phyloP scores from a whole-genome alignment of 2,797 vertebrate species.

The Gallinago solitaria region DNA sequence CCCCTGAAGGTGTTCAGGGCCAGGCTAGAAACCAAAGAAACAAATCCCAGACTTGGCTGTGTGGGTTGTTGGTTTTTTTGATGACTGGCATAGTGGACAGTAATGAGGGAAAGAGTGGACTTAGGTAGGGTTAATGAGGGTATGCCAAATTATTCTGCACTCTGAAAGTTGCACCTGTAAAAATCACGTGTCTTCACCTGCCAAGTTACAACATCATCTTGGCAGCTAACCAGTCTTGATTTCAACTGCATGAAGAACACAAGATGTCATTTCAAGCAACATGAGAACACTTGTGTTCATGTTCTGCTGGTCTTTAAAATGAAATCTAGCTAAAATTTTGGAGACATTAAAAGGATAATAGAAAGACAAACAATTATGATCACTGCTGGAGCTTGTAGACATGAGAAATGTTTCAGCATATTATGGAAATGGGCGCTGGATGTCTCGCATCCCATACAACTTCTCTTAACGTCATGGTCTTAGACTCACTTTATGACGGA shows the following conservation, averaged over 20 bases:
- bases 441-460: background rate
- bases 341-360: background rate
- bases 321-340: background rate
- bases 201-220: background rate
- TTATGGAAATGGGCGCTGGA: fast-evolving
- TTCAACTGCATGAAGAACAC: too few species aligned
- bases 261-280: background rate
- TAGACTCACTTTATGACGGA: background rate
- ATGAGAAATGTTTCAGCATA: fast-evolving
- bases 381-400: background rate
- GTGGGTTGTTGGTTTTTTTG: background rate
- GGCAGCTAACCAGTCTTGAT: background rate
- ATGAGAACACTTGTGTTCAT: background rate
- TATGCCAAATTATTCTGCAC: background rate
- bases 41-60: background rate
- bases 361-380: background rate
- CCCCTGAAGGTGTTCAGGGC: background rate
- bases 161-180: background rate
- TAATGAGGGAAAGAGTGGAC: background rate
- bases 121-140: background rate
- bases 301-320: background rate
- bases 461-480: background rate
- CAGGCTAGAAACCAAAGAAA: fast-evolving
- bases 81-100: background rate
- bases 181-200: background rate